Percentiles rank a stretch among this genome's conserved stretches.
Conservation (phyloP, 2,113 vertebrate species). For the Rhizomys pruinosus region DNA sequence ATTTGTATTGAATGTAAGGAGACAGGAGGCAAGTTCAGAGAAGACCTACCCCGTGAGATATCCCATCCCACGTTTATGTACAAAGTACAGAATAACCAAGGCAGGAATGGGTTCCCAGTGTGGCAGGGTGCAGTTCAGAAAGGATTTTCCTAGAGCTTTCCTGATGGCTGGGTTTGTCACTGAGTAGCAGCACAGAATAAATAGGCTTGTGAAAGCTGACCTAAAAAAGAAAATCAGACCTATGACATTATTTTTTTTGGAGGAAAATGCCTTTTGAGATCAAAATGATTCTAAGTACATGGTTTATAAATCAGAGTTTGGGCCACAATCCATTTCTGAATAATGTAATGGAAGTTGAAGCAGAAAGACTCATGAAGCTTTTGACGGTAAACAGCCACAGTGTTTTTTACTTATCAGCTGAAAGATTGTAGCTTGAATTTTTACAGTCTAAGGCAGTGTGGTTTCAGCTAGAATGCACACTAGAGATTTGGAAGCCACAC, state of each 20-base stretch:
- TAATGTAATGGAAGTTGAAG: neutral
- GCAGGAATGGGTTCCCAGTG: too few relatives aligned
- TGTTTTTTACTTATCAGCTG: neutral
- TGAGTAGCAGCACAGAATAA: neutral
- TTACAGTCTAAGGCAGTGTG: neutral
- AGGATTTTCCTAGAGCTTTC: neutral
- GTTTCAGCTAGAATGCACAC: neutral
- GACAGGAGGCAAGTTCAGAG: too few relatives aligned
- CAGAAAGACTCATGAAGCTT: neutral
- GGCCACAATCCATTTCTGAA: neutral
- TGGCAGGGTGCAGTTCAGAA: rapidly evolving
- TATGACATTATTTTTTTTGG: neutral
- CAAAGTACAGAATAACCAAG: rapidly evolving
- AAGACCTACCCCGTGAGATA: neutral
- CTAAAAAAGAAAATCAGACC: neutral
- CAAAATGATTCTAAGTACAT: neutral
- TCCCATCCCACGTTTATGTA: rapidly evolving
- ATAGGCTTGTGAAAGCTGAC: neutral
- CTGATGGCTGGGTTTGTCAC: rapidly evolving
- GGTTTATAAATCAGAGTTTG: neutral
- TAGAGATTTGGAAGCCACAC: neutral
- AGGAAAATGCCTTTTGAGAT: neutral
- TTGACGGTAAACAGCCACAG: neutral
- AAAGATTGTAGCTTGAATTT: neutral
- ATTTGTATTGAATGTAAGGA: neutral